A percentile compares a stretch with the other conserved stretches of the same genome.
These are phyloP conservation scores for Probosciger aterrimus DNA, from an alignment of 2,113 vertebrate species.

Conservation along the genomic window DNA sequence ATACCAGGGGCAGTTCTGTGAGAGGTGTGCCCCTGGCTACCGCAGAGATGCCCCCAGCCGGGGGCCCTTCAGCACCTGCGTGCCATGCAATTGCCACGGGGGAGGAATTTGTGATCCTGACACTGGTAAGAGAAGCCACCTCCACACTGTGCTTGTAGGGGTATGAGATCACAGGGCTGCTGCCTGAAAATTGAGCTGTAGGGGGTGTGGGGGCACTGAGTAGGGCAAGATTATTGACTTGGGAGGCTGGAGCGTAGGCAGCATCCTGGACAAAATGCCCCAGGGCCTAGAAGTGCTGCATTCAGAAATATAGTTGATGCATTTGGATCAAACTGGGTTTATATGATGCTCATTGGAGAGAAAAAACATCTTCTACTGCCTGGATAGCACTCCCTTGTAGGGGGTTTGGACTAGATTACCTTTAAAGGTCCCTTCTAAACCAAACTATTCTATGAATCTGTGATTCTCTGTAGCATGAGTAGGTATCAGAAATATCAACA, in stretches of 20 bases:
- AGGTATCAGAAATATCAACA: background rate
- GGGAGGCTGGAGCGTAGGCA: background rate
- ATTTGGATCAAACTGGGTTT: background rate
- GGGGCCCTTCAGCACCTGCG: slow-evolving; percentile 80
- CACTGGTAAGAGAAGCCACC: slow-evolving; percentile 73
- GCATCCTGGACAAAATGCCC: background rate
- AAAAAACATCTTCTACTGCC: background rate
- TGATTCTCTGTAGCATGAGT: background rate
- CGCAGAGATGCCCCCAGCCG: slow-evolving; percentile 61
- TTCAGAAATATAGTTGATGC: background rate
- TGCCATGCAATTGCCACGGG: slow-evolving; percentile 83
- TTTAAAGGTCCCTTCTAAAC: background rate
- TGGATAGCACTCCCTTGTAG: background rate
- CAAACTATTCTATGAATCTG: background rate
- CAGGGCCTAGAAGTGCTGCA: background rate
- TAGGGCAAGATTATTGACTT: accelerated
- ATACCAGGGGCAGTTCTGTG: slow-evolving; percentile 83
- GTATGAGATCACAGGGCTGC: accelerated
- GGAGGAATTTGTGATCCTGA: slow-evolving; percentile 85
- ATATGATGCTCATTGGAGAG: background rate
- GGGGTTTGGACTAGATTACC: background rate
- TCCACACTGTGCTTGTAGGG: accelerated
- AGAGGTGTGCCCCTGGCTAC: slow-evolving; percentile 83
- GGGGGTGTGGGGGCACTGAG: no score
- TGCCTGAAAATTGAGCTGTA: accelerated